Base-by-base conservation (phyloP, 2,888 invertebrate genomes). In the Helleia helle region DNA sequence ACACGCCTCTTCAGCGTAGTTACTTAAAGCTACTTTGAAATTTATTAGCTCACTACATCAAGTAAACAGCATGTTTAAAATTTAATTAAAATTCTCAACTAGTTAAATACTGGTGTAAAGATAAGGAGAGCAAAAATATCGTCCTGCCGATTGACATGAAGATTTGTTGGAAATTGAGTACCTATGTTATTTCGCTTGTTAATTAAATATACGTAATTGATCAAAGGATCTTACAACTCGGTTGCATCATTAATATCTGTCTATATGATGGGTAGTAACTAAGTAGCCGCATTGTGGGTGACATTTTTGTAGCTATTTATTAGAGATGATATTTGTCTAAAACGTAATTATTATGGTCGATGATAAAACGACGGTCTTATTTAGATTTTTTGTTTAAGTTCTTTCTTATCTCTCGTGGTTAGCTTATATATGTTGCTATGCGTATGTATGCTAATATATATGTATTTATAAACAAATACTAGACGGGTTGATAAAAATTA, bases 1-100 rank as follows among this genome's bases (percentile, higher is more conserved):
- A 41, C 48, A 48, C 50, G 50, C 48, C 50, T 44, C 42, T 48
- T 48, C 18, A 36, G 30, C 44, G 48, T 50, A 24, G 42, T 38
- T 48, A 30, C 41, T 46, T 38, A 38, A 37, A 40, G 41, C 41
- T 13, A 29, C 27, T 44, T 41, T 30, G 40, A 48, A 41, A 24
- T 40, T 44, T 43, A 39, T 39, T 22, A 25, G 39, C 25, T 11
- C 11, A 30, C 25, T 25, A 31, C 31, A 30, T 15, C 15, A 31
- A 39, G 22, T 6, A 12, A 39, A 39, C 15, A 39, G 39, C 30
- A 30, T 25, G 24, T 31, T 39, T 31, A 24, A 30, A 25, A 18
- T 34, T 39, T 39, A 39, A 31, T 27, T 38, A 27, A 38, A 27
- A 38, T 38, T 38, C 25, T 37, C 26, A 25, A n/a, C 37, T 11